Evolutionary conservation across 2,113 vertebrate genomes (phyloP).

Genomic region (Spheniscus mendiculus): DNA sequence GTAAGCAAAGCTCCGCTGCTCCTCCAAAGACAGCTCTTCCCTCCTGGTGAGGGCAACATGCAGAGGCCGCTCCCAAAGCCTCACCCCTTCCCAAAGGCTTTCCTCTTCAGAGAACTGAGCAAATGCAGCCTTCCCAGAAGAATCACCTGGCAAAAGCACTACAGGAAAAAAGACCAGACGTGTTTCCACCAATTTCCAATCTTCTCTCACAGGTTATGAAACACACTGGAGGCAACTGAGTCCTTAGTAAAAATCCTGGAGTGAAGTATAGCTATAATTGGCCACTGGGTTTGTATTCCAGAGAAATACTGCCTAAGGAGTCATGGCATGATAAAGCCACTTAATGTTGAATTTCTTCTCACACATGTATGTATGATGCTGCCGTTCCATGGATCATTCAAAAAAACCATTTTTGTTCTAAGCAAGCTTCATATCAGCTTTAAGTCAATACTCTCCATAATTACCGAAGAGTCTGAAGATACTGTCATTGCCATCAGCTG

Average conservation of each 20-base stretch:
- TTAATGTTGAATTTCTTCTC: neutral
- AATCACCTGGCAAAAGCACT: neutral
- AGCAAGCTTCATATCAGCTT: neutral
- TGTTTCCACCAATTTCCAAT: neutral
- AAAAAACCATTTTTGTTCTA: neutral
- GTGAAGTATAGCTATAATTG: neutral
- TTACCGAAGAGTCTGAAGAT: neutral
- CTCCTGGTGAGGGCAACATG: neutral
- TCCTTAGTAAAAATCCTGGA: neutral
- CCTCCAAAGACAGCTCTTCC: neutral
- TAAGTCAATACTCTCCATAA: neutral
- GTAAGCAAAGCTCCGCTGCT: neutral
- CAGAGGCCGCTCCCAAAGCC: neutral
- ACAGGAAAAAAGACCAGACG: neutral
- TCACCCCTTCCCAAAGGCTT: neutral
- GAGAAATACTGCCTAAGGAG: neutral
- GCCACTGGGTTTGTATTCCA: neutral
- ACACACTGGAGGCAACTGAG: neutral
- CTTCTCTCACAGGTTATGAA: neutral
- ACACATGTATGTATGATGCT: neutral
- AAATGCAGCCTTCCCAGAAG: neutral
- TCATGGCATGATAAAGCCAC: neutral
- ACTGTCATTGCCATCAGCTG: neutral
- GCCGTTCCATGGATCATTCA: neutral
- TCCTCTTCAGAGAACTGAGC: neutral